Percentiles rank a stretch among this genome's conserved stretches.
Conservation (phyloP, 2,888 invertebrate species). For the Conus canariensis region DNA sequence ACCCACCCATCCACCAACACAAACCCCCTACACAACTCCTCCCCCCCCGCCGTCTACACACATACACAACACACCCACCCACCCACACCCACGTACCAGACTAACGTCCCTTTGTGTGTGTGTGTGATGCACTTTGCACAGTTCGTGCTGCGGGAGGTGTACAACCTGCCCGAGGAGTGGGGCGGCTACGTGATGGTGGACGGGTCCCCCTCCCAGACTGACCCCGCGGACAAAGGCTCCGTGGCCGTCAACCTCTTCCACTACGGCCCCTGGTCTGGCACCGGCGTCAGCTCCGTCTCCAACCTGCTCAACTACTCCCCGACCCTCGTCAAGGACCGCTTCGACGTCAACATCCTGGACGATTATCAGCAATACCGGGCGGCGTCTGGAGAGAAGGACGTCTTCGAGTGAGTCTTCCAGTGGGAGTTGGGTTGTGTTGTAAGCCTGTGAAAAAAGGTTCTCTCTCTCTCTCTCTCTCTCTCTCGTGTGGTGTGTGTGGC, state of each 20-base stretch:
- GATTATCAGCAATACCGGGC: constrained; percentile 23
- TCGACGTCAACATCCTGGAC: constrained; percentile 27
- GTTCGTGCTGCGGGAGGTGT: constrained; percentile 14
- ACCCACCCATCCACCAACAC: too few relatives aligned
- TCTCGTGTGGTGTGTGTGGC: too few relatives aligned
- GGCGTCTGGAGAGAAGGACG: constrained; percentile 18
- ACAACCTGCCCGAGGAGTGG: constrained; percentile 36
- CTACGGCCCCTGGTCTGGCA: constrained; percentile 33
- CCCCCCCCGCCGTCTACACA: not conserved
- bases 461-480: too few relatives aligned
- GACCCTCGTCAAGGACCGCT: constrained; percentile 4
- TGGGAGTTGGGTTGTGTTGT: too few relatives aligned
- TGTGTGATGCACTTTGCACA: too few relatives aligned
- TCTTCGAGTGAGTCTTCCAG: constrained; percentile 15
- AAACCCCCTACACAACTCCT: not conserved
- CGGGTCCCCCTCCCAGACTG: constrained; percentile 17
- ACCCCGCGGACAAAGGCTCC: constrained; percentile 36
- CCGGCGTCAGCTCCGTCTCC: constrained; percentile 21
- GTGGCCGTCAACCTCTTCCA: constrained; percentile 30
- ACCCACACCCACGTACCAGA: not conserved
- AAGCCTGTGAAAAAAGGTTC: not conserved
- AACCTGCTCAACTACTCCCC: constrained; percentile 25
- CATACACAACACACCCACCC: not conserved
- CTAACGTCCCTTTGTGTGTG: too few relatives aligned
- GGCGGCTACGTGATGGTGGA: constrained; percentile 42